Percentiles rank a stretch among this genome's conserved stretches.
These are phyloP conservation scores for Mythimna lalbum DNA, from an alignment of 2,888 invertebrate genomes.

Conservation along the genomic window DNA sequence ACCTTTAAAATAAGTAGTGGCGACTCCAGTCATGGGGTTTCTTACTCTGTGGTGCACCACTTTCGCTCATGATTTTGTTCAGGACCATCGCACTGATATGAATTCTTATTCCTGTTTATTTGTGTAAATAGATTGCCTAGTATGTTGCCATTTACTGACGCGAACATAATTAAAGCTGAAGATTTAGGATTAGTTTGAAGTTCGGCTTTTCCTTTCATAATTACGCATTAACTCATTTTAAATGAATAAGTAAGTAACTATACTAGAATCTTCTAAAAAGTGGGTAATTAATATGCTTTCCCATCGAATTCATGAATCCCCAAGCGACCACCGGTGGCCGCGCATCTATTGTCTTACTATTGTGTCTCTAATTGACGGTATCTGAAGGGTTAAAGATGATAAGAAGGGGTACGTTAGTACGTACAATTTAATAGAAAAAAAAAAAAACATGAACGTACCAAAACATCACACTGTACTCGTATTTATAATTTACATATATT, in stretches of 20 bases:
- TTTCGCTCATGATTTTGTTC: constrained; percentile 58
- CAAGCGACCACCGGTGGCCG: too few species aligned
- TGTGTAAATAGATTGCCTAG: neutral
- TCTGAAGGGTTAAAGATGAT: neutral
- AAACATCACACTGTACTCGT: neutral
- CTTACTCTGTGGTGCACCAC: constrained; percentile 31
- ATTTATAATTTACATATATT: neutral
- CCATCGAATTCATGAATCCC: neutral
- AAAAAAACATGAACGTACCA: neutral
- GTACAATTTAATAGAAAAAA: neutral
- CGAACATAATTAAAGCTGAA: neutral
- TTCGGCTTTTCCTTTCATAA: neutral
- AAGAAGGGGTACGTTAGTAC: neutral
- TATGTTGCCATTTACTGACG: neutral
- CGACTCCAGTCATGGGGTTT: neutral
- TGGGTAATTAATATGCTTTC: neutral
- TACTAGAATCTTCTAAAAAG: neutral
- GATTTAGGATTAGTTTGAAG: neutral
- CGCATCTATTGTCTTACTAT: too few species aligned
- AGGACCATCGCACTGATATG: constrained; percentile 29
- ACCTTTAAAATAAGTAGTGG: neutral
- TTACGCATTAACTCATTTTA: too few species aligned
- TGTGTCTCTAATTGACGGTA: too few species aligned
- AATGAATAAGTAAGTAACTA: neutral
- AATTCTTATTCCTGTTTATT: constrained; percentile 24